Evolutionary conservation across 2,113 vertebrate genomes (phyloP), one percentile per base, ranked within the genome.

Genomic region (Bothrops jararaca): DNA sequence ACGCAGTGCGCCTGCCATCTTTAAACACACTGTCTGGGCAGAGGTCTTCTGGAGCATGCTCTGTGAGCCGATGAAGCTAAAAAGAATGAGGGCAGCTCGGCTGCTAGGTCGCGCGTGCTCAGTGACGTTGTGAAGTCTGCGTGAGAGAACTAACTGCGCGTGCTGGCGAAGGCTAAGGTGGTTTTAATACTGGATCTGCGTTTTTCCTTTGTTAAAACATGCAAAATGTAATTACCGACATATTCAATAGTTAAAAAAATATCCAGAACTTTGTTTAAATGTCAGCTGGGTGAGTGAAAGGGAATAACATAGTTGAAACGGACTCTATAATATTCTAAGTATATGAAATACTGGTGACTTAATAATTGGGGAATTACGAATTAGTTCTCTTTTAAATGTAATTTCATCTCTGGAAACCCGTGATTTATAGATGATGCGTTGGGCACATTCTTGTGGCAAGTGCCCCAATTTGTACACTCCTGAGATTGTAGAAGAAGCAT

Each of bases 1-100:
- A 60, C 1, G 34, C 92, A 87, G 86, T 0, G 0, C 3, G 4
- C 39, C 94, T 93, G 91, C 93, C 95, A 94, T 93, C 1, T 93
- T 89, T 52, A 23, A 80, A 26, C 1, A 26, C 10, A 4, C 20
- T 4, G 39, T 34, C 8, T 3, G 90, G 86, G 86, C 42, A 57
- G 12, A 39, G 42, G 11, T 1, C 18, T 8, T 2, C 10, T 0
- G 9, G 90, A 24, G 90, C 90, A 93, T 85, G 93, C 90, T 34
- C 90, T 58, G 90, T 89, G 9, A 6, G 53, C 22, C 26, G 5
- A 5, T 89, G 93, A 93, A 91, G 90, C 42, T 48, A 0, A 26
- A 23, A 1, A 1, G 6, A 9, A 1, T 2, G n/a, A 13, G 20
- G 34, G 15, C 52, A 20, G 54, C 7, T 12, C 42, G 29, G 23